Evolutionary conservation across 2,797 vertebrate species (phyloP), one percentile per base, ranked within the genome.

Genomic region (Chiroxiphia lanceolata): DNA sequence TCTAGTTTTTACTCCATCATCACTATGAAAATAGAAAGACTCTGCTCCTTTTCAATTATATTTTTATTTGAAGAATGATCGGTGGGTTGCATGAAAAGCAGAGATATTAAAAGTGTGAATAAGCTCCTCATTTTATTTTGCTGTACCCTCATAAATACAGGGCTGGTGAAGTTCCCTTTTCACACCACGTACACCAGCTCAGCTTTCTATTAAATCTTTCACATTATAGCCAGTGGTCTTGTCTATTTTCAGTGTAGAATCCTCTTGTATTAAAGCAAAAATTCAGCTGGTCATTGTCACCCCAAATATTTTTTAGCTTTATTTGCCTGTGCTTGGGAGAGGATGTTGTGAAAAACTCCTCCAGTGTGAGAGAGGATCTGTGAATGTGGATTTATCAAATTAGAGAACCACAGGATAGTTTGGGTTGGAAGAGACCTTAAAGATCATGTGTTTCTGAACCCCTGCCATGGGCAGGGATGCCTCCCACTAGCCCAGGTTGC

Each of bases 21-120:
- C 44, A 26, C n/a, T n/a, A 57, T n/a, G 89, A 81, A 90, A 93
- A 83, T 2, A 67, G 22, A 81, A 85, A 42, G 10, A 38, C 27
- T 5, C 27, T 72, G 1, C 14, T 91, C 36, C 36, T 84, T 96
- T 82, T 72, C 77, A 86, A 72, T 90, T 78, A 50, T 17, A 44
- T 61, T 90, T 94, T 82, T 45, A 45, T 92, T 94, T 89, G 83
- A 86, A 88, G 76, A 91, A 88, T 40, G 57, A 90, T 54, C 50
- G 78, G 42, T 29, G 51, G 20, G 26, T 60, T 69, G 44, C 19
- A 50, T 38, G 70, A 93, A 93, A 87, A 93, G 26, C 20, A 79
- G 69, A 86, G 54, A 48, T 76, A 82, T 63, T 75, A 90, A 86
- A 93, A 54, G 3, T 36, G 12, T 23, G 63, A 82, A 31, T 63